Evolutionary conservation across 2,113 vertebrate species (phyloP), one percentile per base, ranked within the genome.

Genomic region (Cyanocitta stelleri): DNA sequence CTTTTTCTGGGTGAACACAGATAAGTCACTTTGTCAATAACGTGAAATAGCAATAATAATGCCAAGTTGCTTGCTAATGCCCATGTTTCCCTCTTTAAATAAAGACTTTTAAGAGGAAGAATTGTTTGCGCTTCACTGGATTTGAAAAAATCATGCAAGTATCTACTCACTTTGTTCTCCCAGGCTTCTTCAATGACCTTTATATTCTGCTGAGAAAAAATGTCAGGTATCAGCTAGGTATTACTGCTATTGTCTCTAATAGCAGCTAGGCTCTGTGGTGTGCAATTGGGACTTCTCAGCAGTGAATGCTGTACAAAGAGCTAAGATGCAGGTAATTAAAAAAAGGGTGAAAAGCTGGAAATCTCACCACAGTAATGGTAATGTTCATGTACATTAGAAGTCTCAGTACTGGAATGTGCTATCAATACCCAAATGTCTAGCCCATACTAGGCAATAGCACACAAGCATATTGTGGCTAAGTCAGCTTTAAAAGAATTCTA

Each of bases 371-470:
- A 58, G 17, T 7, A 48, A 41, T 27, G 4, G 7, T 46, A 61
- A 43, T 12, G 3, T 39, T 59, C 35, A 32, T 10, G 10, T 22
- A 6, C 27, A 22, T 62, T 59, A 61, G 8, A 58, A 77, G 6
- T 39, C 46, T 75, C 32, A 67, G 30, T 39, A 24, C 13, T 22
- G 21, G 43, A 59, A 78, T 17, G 5, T 62, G 35, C 24, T 67
- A 16, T 8, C 37, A 21, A 23, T 14, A 77, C 21, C 16, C 23
- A 48, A 17, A 90, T 59, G 20, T 59, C 52, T 20, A 91, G 27
- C 52, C 52, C 0, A 0, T 16, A 33, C 15, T 26, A 56, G 33
- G 46, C 13, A 58, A 29, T 1, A 55, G 4, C 2, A 8, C 22
- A 44, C 16, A 66, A 37, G 23, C 49, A 49, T 22, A n/a, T 21